phyloP scores from a whole-genome alignment of 2,113 vertebrate genomes.

The Phaetusa simplex region DNA sequence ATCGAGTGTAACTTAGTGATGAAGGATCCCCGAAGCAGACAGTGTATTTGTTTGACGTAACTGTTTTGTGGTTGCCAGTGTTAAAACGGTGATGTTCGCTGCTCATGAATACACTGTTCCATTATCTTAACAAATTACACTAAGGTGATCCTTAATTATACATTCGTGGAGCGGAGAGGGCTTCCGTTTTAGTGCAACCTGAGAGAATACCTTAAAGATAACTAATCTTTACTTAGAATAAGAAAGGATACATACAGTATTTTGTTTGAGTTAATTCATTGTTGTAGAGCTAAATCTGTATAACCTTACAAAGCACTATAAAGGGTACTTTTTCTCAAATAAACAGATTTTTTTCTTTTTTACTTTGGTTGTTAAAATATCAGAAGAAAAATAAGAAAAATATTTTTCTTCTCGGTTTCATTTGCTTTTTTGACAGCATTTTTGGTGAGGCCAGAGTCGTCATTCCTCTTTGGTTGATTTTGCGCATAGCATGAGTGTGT shows the following conservation, averaged over 20 bases:
- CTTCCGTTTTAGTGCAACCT: background rate
- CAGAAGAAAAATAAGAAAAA: background rate
- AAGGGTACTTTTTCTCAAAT: background rate
- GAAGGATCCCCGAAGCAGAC: background rate
- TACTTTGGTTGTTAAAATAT: background rate
- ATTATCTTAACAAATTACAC: slow-evolving; percentile 15
- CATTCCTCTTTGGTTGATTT: background rate
- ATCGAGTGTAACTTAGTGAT: background rate
- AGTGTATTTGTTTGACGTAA: background rate
- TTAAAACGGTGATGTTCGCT: background rate
- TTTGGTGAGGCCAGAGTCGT: background rate
- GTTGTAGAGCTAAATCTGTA: background rate
- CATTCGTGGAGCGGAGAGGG: background rate
- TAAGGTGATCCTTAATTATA: background rate
- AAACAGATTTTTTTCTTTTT: background rate
- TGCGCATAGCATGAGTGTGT: background rate
- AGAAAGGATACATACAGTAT: background rate
- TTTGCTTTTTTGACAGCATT: background rate
- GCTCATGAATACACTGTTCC: background rate
- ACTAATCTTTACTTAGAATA: background rate
- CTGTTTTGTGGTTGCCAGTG: background rate
- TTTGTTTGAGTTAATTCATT: background rate
- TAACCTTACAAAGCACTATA: background rate
- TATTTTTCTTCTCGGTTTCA: background rate
- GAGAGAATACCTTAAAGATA: background rate